Evolutionary conservation across 2,888 invertebrate genomes (phyloP), one percentile per base, ranked within the genome.

Genomic region (Epicampocera succincta): DNA sequence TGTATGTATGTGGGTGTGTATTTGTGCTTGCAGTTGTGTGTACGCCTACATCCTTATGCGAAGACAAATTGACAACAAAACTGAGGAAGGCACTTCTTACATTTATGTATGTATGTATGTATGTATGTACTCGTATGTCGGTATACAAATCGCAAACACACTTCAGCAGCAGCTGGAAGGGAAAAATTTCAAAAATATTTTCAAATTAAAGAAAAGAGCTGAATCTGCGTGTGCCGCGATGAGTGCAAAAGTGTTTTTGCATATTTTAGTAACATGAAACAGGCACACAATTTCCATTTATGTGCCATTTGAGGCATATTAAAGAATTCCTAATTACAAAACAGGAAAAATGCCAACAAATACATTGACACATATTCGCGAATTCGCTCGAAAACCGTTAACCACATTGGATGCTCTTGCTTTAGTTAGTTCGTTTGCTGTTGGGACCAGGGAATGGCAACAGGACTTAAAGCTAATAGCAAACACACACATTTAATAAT

Each of bases 221-320:
- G 13, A 48, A 25, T 48, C 8, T 42, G 19, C n/a, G 44, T 38
- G 25, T 25, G 21, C 17, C n/a, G 50, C 12, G 40, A 25, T 33
- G 29, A 40, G 25, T 17, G 19, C 54, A 19, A 17, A 17, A 65
- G 19, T n/a, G 48, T 33, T 25, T 50, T 50, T 38, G 11, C 13
- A 25, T 48, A 19, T 42, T 29, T 48, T 17, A 42, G 44, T 42
- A 9, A 25, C 42, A 61, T 25, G 63, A 54, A 69, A 72, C 25
- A 42, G 44, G 54, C 61, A 61, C 40, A 63, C 40, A 68, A 68
- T 73, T 79, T 63, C 61, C 61, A 68, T 79, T 79, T 73, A 79
- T 79, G 68, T 79, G 74, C 40, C 69, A 80, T 80, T 80, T 65
- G 75, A 80, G 71, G 74, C 74, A 71, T 58, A 75, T 80, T 80